These are phyloP conservation scores for Onychomys leucogaster DNA, from an alignment of 2,797 vertebrate species.

Conservation along the genomic window DNA sequence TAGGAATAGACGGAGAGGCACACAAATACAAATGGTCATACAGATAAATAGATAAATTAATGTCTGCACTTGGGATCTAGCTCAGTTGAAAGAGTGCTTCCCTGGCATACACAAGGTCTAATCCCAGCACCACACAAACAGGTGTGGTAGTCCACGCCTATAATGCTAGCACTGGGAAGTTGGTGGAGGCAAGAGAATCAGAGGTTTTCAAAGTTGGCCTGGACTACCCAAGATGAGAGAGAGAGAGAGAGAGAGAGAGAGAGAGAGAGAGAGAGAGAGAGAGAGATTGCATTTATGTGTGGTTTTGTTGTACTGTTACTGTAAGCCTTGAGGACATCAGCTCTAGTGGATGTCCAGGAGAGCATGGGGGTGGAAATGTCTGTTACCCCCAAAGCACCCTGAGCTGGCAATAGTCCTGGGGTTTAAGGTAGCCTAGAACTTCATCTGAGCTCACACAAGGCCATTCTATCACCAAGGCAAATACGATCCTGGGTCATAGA, in stretches of 20 bases:
- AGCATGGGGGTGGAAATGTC: neutral
- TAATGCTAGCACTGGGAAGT: neutral
- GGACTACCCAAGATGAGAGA: no score
- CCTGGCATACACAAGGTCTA: neutral
- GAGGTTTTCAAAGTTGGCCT: neutral
- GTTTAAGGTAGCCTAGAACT: constrained; percentile 31
- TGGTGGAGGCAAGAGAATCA: neutral
- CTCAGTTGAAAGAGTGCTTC: neutral
- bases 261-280: neutral
- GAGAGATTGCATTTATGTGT: neutral
- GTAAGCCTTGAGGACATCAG: neutral
- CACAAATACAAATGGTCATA: neutral
- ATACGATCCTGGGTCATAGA: neutral
- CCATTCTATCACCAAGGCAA: neutral
- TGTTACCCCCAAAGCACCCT: neutral
- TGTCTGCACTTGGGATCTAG: neutral
- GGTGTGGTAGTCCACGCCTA: neutral
- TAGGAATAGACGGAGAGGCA: neutral
- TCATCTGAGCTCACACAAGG: neutral
- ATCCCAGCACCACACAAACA: neutral
- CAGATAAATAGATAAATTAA: neutral
- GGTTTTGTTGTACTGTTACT: neutral
- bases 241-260: neutral
- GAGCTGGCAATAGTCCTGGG: neutral
- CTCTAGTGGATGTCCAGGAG: neutral